These are phyloP conservation scores for Myathropa florea DNA, from an alignment of 2,888 invertebrate species.

Conservation along the genomic window DNA sequence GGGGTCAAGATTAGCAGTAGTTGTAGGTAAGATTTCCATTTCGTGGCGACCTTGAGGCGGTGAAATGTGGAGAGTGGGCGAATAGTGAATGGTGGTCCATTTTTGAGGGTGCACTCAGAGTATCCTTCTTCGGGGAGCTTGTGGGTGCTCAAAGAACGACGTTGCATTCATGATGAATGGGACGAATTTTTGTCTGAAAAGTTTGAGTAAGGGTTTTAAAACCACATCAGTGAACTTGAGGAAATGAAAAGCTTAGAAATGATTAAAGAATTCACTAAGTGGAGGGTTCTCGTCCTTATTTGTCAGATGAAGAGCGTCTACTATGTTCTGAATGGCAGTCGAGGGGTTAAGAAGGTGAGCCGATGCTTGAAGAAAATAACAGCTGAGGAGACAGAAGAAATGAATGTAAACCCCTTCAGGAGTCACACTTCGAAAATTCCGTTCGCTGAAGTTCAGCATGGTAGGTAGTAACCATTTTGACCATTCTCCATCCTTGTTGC, in stretches of 20 bases:
- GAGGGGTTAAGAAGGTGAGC: too few relatives aligned
- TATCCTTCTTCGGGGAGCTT: not conserved
- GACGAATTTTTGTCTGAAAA: not conserved
- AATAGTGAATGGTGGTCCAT: not conserved
- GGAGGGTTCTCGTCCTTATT: too few relatives aligned
- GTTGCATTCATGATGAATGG: not conserved
- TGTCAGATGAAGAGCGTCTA: too few relatives aligned
- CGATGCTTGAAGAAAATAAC: too few relatives aligned
- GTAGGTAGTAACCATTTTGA: too few relatives aligned
- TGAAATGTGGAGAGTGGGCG: not conserved
- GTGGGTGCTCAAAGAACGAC: not conserved
- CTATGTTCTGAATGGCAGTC: too few relatives aligned
- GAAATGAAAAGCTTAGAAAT: not conserved
- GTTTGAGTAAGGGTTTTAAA: not conserved
- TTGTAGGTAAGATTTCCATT: conserved; percentile 7
- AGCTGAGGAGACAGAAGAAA: too few relatives aligned
- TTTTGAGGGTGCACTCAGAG: not conserved
- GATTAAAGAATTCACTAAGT: not conserved
- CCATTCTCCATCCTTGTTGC: too few relatives aligned
- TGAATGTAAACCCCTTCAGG: too few relatives aligned
- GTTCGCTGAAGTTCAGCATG: too few relatives aligned
- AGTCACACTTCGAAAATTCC: too few relatives aligned
- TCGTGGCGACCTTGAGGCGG: conserved; percentile 35
- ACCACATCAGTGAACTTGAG: not conserved
- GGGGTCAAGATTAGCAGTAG: conserved; percentile 58